Conservation (phyloP, 2,797 vertebrate species). For the Odontamblyopus rebecca region DNA sequence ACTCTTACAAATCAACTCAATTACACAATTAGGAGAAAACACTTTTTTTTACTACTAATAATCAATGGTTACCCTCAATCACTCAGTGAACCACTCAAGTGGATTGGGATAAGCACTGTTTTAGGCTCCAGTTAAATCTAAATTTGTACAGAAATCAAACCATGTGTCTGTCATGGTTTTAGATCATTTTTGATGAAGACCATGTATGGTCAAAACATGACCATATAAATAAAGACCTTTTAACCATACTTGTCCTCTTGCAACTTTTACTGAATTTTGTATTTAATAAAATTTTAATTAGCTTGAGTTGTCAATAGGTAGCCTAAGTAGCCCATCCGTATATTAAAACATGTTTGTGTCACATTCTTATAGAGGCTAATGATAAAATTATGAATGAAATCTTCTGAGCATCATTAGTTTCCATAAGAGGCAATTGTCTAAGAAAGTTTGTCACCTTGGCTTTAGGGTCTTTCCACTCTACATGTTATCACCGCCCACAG, state of each 20-base stretch:
- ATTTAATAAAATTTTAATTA: no score
- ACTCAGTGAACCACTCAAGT: background rate
- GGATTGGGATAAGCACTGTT: background rate
- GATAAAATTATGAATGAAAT: background rate
- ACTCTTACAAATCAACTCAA: no score
- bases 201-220: no score
- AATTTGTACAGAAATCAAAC: background rate
- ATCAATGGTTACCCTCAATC: no score
- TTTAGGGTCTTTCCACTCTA: conserved; percentile 13
- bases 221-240: no score
- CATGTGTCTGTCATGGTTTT: no score
- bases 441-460: conserved; percentile 2
- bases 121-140: background rate
- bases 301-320: no score
- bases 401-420: background rate
- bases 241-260: no score
- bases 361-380: background rate
- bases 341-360: background rate
- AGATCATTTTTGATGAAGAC: no score
- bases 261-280: no score
- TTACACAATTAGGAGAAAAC: no score
- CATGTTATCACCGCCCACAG: conserved; percentile 61
- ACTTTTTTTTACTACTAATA: no score
- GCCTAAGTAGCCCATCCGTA: background rate
- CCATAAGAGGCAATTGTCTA: background rate